These are phyloP conservation scores for Emys orbicularis DNA, from an alignment of 2,797 vertebrate species.

Conservation along the genomic window DNA sequence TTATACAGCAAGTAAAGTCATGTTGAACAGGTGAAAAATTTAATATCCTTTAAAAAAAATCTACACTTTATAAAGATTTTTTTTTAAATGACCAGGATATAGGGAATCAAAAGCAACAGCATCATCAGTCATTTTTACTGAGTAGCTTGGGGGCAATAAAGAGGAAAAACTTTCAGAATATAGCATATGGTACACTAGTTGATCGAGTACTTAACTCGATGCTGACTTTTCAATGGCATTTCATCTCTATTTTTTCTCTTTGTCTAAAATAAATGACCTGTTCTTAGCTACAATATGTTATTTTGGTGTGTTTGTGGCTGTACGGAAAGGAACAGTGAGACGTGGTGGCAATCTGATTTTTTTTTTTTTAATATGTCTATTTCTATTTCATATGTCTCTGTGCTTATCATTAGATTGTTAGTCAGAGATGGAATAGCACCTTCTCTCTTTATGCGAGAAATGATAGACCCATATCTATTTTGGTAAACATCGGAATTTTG, in stretches of 20 bases:
- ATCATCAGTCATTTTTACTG: neutral
- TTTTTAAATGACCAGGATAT: neutral
- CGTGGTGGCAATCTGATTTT: neutral
- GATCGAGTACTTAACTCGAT: neutral
- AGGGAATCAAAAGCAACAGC: neutral
- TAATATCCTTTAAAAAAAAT: neutral
- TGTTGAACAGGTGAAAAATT: neutral
- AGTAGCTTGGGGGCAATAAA: neutral
- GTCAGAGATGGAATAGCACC: neutral
- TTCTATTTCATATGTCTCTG: neutral
- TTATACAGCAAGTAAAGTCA: neutral
- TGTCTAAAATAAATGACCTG: neutral
- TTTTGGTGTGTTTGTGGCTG: neutral
- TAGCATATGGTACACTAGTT: neutral
- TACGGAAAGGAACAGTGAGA: neutral
- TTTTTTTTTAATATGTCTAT: neutral
- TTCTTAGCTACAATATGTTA: neutral
- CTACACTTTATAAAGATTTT: neutral
- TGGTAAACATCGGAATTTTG: neutral
- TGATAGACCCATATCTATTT: neutral
- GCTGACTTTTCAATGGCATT: neutral
- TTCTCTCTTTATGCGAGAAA: neutral
- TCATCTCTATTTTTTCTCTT: neutral
- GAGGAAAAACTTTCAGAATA: neutral
- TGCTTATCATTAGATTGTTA: neutral